Evolutionary conservation across 2,113 vertebrate genomes (phyloP), one percentile per base, ranked within the genome.

Genomic region (cat (Felis catus)): DNA sequence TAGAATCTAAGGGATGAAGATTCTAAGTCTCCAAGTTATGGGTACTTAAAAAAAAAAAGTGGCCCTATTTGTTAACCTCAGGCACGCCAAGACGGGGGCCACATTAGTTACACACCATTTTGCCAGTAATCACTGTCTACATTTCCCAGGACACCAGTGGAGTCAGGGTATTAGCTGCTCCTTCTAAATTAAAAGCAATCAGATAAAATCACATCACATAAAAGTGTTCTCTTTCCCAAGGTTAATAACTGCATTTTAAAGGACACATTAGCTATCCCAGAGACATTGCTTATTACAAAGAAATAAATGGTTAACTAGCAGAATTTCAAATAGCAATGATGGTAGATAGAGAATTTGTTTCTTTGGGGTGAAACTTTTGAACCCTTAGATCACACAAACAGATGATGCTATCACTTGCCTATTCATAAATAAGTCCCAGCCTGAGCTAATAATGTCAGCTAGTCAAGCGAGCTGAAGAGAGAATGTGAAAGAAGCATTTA

Each of bases 161-260:
- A 61, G 15, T 71, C 23, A 66, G 13, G 3, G 13, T 80, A 15
- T 63, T 58, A 58, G 76, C 16, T 58, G 33, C 11, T 90, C 36
- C 31, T 94, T 90, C 90, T 33, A 95, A 95, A 96, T 82, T 84
- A 74, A 93, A 95, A 84, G 23, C 51, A 89, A 83, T 85, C 51
- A 94, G 74, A 78, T 81, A 93, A 85, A 95, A 66, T 96, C 80
- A 87, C 14, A 73, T 68, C 80, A 68, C n/a, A 73, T 66, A 36
- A 91, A 91, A 92, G 33, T 61, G 36, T 74, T 51, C 39, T 86
- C 55, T 87, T 96, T 89, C 16, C 12, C 45, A 83, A 93, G 29
- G 65, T 91, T 39, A 65, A 53, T 81, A 95, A 78, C 58, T 91
- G 13, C 36, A 61, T 76, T 83, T 84, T 80, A 66, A 96, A 33